Evolutionary conservation across 2,797 vertebrate genomes (phyloP).

Genomic region (Catostomus latipinnis): DNA sequence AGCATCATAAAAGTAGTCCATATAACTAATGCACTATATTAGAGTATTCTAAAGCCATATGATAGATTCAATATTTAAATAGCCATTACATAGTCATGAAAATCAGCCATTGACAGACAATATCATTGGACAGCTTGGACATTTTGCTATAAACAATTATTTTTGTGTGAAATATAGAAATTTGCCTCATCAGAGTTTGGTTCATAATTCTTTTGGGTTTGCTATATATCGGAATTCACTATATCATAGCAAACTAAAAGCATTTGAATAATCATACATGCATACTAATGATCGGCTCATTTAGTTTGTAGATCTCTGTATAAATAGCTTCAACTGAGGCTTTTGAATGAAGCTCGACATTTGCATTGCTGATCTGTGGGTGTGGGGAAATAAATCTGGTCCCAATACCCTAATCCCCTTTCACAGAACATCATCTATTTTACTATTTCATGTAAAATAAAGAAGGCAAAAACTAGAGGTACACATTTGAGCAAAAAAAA

Average conservation of each 20-base stretch:
- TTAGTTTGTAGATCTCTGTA: constrained; percentile 18
- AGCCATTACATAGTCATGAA: too few species aligned
- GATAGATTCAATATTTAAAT: too few species aligned
- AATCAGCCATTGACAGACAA: too few species aligned
- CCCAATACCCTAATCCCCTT: constrained; percentile 27
- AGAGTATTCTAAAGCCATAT: too few species aligned
- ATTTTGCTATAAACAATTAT: too few species aligned
- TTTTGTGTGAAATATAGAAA: too few species aligned
- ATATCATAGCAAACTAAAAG: neutral
- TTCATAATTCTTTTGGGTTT: too few species aligned
- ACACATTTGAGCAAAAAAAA: constrained; percentile 19
- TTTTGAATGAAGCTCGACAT: constrained; percentile 28
- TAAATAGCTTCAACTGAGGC: constrained; percentile 18
- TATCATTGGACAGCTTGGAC: too few species aligned
- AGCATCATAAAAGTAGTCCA: too few species aligned
- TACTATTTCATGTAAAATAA: neutral
- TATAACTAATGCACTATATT: too few species aligned
- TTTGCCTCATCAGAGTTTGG: too few species aligned
- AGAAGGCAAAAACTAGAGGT: constrained; percentile 8
- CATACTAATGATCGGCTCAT: constrained; percentile 20
- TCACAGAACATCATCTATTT: constrained; percentile 20
- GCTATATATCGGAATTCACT: neutral
- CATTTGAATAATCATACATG: constrained; percentile 35
- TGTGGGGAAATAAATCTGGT: constrained; percentile 29
- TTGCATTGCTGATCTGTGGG: neutral